These are phyloP conservation scores for Catharus fuscescens DNA, from an alignment of 2,113 vertebrate species.

Conservation along the genomic window DNA sequence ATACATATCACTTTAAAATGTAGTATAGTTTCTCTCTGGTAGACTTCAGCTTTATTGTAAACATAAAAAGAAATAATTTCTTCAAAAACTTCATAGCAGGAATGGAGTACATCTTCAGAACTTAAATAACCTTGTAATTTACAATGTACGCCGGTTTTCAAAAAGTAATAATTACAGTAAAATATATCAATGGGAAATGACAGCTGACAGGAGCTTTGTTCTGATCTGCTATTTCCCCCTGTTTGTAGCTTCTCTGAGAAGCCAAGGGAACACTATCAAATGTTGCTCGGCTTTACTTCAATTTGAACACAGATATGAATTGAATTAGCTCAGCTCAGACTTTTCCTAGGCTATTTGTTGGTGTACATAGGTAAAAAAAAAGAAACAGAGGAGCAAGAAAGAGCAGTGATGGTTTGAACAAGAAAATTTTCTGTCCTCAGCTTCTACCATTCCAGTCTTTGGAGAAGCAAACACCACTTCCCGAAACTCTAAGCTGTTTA, in stretches of 20 bases:
- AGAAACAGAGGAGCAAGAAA: not conserved
- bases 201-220: constrained; percentile 49
- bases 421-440: not conserved
- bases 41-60: constrained; percentile 34
- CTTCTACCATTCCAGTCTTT: not conserved
- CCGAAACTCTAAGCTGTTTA: not conserved
- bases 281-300: not conserved
- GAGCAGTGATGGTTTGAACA: not conserved
- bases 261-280: not conserved
- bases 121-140: constrained; percentile 64
- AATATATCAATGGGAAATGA: constrained; percentile 36
- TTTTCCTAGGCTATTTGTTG: not conserved
- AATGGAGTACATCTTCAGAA: constrained; percentile 39
- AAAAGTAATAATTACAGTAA: constrained; percentile 52
- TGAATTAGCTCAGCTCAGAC: not conserved
- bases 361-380: not conserved
- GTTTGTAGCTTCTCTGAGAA: constrained; percentile 17
- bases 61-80: constrained; percentile 56
- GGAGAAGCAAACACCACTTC: not conserved
- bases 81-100: constrained; percentile 42
- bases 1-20: constrained; percentile 27
- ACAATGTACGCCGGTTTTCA: not conserved
- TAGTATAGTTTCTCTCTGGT: constrained; percentile 19
- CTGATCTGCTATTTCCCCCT: constrained; percentile 40
- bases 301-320: not conserved